Percentiles rank a stretch among this genome's conserved stretches.
Conservation (phyloP, 2,888 invertebrate species). For the Melanchra persicariae region DNA sequence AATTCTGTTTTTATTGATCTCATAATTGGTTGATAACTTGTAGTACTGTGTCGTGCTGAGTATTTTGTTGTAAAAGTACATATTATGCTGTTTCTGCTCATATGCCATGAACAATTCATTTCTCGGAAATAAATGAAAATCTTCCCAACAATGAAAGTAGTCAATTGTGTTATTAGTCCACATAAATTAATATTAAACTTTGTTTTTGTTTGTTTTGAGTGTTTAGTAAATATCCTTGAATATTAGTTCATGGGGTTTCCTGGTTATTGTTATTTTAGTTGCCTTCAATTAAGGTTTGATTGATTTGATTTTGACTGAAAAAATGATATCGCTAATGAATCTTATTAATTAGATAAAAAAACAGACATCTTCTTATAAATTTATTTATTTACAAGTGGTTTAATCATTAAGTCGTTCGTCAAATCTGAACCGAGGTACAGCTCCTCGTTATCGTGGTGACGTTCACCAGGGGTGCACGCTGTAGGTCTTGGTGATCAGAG, state of each 20-base stretch:
- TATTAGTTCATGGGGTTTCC: conserved; percentile 13
- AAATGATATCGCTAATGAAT: not conserved
- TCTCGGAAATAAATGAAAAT: conserved; percentile 6
- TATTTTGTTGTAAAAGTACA: not conserved
- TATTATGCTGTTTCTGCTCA: not conserved
- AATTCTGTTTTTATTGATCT: not conserved
- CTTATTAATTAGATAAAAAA: not conserved
- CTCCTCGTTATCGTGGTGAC: conserved; percentile 77
- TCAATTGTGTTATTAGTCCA: not conserved
- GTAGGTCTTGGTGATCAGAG: conserved; percentile 79
- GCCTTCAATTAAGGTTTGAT: not conserved
- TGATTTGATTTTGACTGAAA: not conserved
- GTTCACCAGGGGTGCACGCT: conserved; percentile 83
- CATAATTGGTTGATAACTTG: not conserved
- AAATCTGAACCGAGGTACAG: conserved; percentile 78
- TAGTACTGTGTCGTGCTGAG: not conserved
- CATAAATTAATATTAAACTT: not conserved
- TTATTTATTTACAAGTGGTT: conserved; percentile 77
- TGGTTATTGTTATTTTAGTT: conserved; percentile 8
- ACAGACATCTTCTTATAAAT: conserved; percentile 21
- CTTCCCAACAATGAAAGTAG: not conserved
- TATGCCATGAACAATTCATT: not conserved
- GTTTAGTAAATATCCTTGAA: conserved; percentile 24
- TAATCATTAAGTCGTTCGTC: conserved; percentile 74
- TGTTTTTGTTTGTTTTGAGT: not conserved